Evolutionary conservation across 2,888 invertebrate species (phyloP), one percentile per base, ranked within the genome.

Genomic region (Malthinus flaveolus): DNA sequence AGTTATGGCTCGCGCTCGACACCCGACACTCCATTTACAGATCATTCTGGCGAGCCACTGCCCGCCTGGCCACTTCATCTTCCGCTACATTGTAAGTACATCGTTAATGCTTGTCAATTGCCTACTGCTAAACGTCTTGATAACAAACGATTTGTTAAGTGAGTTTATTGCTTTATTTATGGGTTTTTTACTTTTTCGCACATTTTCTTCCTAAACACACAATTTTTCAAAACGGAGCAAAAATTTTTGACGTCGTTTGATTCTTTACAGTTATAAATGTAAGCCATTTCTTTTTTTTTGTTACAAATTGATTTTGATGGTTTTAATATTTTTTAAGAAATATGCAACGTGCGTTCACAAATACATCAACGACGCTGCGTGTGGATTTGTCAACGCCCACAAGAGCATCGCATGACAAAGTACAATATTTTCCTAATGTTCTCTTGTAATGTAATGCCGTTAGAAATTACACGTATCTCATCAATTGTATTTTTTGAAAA

Each of bases 11-110:
- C 75, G 73, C 73, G 71, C 78, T 75, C 74, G 78, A 76, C 75
- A 74, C 75, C 78, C 78, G 79, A 78, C 79, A 81, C 82, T 82
- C 82, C 81, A 82, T 82, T 82, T 81, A 81, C 81, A 82, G 82
- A 82, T 80, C 81, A 82, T 82, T 82, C 80, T 79, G 81, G 79
- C 80, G 80, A 80, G 62, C 65, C 64, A 64, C 65, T 63, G 63
- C 54, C 63, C 64, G 62, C 62, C 63, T 63, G 64, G 62, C 65
- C 65, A 66, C 67, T 67, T 65, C 66, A 68, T 67, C 66, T 75
- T 75, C 73, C 73, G 71, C 68, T 67, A 66, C 69, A 61, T 57
- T 57, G 57, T 61, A 61, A 61, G 71, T 68, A 72, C 72, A 70
- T 71, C 73, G 72, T 73, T 74, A 74, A 75, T 72, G 72, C 70